Percentiles rank a stretch among this genome's conserved stretches.
phyloP scores from a whole-genome alignment of 2,113 vertebrate species.

The Nyctereutes procyonoides region DNA sequence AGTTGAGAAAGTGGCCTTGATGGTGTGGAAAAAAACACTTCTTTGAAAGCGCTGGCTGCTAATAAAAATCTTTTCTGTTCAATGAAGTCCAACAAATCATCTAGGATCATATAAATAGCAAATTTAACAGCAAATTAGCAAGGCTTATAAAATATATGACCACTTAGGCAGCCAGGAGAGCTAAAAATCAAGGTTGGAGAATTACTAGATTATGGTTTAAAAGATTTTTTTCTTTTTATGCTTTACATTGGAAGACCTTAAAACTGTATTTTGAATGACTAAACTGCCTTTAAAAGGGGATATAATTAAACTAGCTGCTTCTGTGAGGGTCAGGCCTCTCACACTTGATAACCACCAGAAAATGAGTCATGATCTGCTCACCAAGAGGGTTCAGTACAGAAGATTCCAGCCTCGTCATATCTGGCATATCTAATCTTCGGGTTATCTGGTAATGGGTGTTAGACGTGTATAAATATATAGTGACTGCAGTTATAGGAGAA shows the following conservation, averaged over 20 bases:
- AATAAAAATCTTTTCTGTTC: slow-evolving; percentile 81
- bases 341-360: slow-evolving; percentile 43
- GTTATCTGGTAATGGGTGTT: background rate
- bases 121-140: slow-evolving; percentile 86
- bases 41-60: slow-evolving; percentile 78
- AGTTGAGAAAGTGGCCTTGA: slow-evolving; percentile 84
- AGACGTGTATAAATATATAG: slow-evolving; percentile 43
- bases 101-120: slow-evolving; percentile 82
- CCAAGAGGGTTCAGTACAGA: fast-evolving
- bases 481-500: slow-evolving; percentile 25
- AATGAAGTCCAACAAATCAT: slow-evolving; percentile 86
- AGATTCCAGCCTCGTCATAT: background rate
- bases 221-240: background rate
- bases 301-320: slow-evolving; percentile 59
- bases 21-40: slow-evolving; percentile 86
- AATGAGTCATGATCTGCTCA: background rate
- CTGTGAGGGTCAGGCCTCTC: background rate
- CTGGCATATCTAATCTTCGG: background rate
- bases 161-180: slow-evolving; percentile 74
- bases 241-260: slow-evolving; percentile 56
- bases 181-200: slow-evolving; percentile 73
- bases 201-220: slow-evolving; percentile 69
- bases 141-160: slow-evolving; percentile 83
- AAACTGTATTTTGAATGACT: slow-evolving; percentile 75
- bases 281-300: slow-evolving; percentile 31